Base-by-base conservation (phyloP, 2,888 invertebrate species). In the Argynnis bischoffii region DNA sequence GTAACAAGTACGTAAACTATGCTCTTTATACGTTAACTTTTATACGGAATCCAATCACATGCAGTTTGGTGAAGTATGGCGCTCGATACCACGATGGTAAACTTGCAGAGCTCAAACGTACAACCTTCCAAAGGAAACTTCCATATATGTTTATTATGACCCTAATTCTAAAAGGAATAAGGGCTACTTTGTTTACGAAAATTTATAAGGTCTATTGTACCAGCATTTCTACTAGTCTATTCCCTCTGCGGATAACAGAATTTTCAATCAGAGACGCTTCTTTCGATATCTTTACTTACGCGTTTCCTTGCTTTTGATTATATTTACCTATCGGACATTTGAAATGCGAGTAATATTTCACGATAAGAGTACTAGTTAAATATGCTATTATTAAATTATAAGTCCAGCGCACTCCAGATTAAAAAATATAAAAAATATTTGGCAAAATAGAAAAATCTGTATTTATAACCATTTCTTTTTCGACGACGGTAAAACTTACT, bases 191-290 rank as follows among this genome's bases (percentile, higher is more conserved):
- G 18, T 35, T 59, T 47, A 55, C 31, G 26, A 21, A 41, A 65
- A 55, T 48, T 51, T 50, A 14, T 41, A 47, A 18, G 55, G 64
- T 55, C 59, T 13, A 18, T 41, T 63, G 61, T 67, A 67, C 54
- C 56, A 59, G 78, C 78, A 75, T 70, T 74, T 75, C 81, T 80
- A 83, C 87, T 89, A 81, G 81, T 78, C 81, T 77, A 91, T 90
- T 91, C 90, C 82, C 86, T 92, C 81, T 89, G 86, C 84, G 84
- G 80, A 83, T 86, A 89, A 91, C 88, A 76, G 90, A 91, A 91
- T 91, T 86, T 81, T 79, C 85, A 85, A 91, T 90, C 89, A 86
- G 82, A 74, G 76, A 76, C 75, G 78, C 77, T 84, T 81, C 85
- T 85, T 84, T 80, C 77, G 72, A 78, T 69, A 78, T 79, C 78